phyloP scores from a whole-genome alignment of 1,140 invertebrate genomes.

The Habropoda laboriosa region DNA sequence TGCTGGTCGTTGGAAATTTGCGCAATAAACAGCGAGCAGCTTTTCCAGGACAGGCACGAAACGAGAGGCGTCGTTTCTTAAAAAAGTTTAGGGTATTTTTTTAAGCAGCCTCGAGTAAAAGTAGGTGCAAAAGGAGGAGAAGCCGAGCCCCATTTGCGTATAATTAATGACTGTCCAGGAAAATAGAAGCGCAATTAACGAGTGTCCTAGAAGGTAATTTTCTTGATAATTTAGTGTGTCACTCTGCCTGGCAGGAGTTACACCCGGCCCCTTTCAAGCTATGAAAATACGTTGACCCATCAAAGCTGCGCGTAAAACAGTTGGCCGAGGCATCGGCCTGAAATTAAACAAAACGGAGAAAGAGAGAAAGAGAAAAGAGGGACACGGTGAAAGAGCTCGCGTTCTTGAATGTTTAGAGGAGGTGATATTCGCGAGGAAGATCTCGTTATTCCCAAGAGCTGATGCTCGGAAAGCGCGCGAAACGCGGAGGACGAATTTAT shows the following conservation, averaged over 20 bases:
- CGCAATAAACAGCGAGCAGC: background rate
- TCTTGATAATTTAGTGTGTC: slow-evolving; percentile 47
- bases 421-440: background rate
- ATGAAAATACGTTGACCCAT: slow-evolving; percentile 19
- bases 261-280: background rate
- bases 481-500: background rate
- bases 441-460: background rate
- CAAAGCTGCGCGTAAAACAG: background rate
- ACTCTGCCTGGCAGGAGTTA: background rate
- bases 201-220: slow-evolving; percentile 38
- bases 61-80: background rate
- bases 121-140: background rate
- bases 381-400: too few relatives aligned
- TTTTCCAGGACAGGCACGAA: background rate
- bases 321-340: background rate
- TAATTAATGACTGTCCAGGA: slow-evolving; percentile 46
- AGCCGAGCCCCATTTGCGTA: background rate
- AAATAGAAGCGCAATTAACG: slow-evolving; percentile 48
- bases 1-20: background rate
- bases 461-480: background rate
- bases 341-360: background rate
- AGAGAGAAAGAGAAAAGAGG: too few relatives aligned
- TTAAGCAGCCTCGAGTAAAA: background rate
- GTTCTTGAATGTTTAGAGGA: background rate
- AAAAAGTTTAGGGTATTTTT: slow-evolving; percentile 6